Evolutionary conservation across 2,888 invertebrate species (phyloP).

Genomic region (Hesperia comma): DNA sequence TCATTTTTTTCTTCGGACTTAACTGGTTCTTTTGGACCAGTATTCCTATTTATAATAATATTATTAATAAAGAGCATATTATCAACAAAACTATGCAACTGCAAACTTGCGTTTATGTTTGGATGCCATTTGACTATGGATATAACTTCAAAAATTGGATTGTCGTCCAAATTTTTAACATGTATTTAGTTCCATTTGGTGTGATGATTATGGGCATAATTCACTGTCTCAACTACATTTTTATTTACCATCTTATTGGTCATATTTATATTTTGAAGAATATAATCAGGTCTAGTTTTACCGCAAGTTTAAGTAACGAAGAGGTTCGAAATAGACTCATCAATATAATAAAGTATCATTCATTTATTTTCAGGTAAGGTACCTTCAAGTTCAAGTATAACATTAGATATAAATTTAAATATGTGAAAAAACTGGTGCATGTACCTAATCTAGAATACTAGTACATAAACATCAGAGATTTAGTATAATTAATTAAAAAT

Average conservation of each 20-base stretch:
- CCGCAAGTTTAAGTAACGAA: constrained; percentile 41
- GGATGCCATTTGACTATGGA: constrained; percentile 56
- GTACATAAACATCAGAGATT: too few species aligned
- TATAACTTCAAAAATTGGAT: constrained; percentile 51
- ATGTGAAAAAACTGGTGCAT: too few species aligned
- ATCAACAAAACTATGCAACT: constrained; percentile 48
- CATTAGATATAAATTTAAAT: too few species aligned
- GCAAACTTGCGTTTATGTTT: constrained; percentile 53
- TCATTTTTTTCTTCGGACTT: constrained; percentile 39
- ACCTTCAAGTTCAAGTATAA: constrained; percentile 27
- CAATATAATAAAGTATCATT: constrained; percentile 51
- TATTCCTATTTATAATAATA: constrained; percentile 48
- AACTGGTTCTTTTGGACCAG: constrained; percentile 47
- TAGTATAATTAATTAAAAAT: too few species aligned
- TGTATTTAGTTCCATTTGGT: constrained; percentile 43
- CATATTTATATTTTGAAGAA: constrained; percentile 54
- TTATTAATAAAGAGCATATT: constrained; percentile 46
- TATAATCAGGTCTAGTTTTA: constrained; percentile 45
- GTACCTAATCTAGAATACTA: too few species aligned
- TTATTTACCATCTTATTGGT: constrained; percentile 54
- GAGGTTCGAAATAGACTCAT: constrained; percentile 46
- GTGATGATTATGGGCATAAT: constrained; percentile 44
- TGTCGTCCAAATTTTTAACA: constrained; percentile 44
- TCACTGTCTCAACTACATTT: constrained; percentile 50
- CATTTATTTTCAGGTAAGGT: constrained; percentile 51